Percentiles rank a stretch among this genome's conserved stretches.
These are phyloP conservation scores for Maccullochella peelii DNA, from an alignment of 2,113 vertebrate species.

Conservation along the genomic window DNA sequence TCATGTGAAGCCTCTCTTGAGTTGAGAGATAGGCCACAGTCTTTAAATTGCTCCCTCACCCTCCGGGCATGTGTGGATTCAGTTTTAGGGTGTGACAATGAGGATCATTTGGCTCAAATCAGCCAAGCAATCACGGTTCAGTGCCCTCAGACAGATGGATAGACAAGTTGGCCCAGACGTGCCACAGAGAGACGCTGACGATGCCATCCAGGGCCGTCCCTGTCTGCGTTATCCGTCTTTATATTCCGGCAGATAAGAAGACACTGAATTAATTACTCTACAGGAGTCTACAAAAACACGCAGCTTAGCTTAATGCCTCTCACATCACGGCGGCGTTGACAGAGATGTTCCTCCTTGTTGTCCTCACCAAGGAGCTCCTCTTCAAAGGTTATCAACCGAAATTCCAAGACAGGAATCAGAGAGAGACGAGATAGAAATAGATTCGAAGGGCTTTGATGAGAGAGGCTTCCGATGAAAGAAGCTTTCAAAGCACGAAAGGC, in stretches of 20 bases:
- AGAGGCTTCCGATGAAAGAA: slow-evolving; percentile 66
- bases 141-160: slow-evolving; percentile 50
- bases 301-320: slow-evolving; percentile 62
- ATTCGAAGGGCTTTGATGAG: slow-evolving; percentile 75
- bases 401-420: slow-evolving; percentile 69
- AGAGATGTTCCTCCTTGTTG: slow-evolving; percentile 63
- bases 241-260: slow-evolving; percentile 63
- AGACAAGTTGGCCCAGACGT: slow-evolving; percentile 60
- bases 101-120: slow-evolving; percentile 75
- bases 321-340: slow-evolving; percentile 59
- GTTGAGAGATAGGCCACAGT: slow-evolving; percentile 67
- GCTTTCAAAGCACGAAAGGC: slow-evolving; percentile 75
- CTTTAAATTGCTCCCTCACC: slow-evolving; percentile 51
- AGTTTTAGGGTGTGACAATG: slow-evolving; percentile 71
- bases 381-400: slow-evolving; percentile 77
- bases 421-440: slow-evolving; percentile 66
- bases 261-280: slow-evolving; percentile 77
- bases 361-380: slow-evolving; percentile 55
- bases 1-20: slow-evolving; percentile 51
- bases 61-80: slow-evolving; percentile 63
- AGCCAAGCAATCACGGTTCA: slow-evolving; percentile 64
- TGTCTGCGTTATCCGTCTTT: slow-evolving; percentile 50
- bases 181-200: slow-evolving; percentile 53
- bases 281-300: slow-evolving; percentile 55
- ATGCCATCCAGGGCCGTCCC: slow-evolving; percentile 33